These are phyloP conservation scores for Liodrosophila aerea DNA, from an alignment of 2,888 invertebrate species.

Conservation along the genomic window DNA sequence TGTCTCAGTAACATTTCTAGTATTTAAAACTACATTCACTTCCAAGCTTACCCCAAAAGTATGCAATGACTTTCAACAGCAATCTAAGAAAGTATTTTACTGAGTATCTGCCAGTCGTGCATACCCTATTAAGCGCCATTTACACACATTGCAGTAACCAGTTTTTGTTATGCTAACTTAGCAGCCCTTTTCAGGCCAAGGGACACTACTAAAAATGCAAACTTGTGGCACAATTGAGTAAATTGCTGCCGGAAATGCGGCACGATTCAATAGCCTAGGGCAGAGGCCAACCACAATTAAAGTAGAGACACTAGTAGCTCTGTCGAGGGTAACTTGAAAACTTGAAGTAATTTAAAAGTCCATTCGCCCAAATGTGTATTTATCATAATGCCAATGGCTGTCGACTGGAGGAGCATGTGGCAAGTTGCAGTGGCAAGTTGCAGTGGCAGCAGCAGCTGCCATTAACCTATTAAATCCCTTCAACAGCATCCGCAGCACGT, in stretches of 20 bases:
- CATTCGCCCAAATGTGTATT: conserved; percentile 71
- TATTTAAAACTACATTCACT: too few species aligned
- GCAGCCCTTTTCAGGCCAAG: conserved; percentile 44
- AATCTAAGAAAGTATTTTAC: too few species aligned
- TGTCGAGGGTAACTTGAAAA: conserved; percentile 11
- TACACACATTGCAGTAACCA: neutral
- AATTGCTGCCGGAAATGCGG: conserved; percentile 66
- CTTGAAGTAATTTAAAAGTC: conserved; percentile 66
- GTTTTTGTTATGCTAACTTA: conserved; percentile 28
- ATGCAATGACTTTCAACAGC: too few species aligned
- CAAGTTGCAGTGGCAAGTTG: conserved; percentile 6
- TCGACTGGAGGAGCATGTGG: neutral
- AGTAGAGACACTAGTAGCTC: neutral
- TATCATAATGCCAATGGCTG: conserved; percentile 66
- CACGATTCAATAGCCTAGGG: conserved; percentile 60
- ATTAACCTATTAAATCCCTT: conserved; percentile 69
- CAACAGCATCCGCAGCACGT: conserved; percentile 63
- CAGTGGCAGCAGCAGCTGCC: conserved; percentile 44
- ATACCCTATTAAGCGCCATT: too few species aligned
- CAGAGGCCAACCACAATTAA: conserved; percentile 22
- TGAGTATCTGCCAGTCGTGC: conserved; percentile 3
- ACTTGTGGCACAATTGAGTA: conserved; percentile 57
- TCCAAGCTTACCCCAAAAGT: too few species aligned
- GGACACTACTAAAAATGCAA: conserved; percentile 33
- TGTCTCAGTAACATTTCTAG: too few species aligned